Base-by-base conservation (phyloP, 2,797 vertebrate species). In the Coccyzus lansbergi region DNA sequence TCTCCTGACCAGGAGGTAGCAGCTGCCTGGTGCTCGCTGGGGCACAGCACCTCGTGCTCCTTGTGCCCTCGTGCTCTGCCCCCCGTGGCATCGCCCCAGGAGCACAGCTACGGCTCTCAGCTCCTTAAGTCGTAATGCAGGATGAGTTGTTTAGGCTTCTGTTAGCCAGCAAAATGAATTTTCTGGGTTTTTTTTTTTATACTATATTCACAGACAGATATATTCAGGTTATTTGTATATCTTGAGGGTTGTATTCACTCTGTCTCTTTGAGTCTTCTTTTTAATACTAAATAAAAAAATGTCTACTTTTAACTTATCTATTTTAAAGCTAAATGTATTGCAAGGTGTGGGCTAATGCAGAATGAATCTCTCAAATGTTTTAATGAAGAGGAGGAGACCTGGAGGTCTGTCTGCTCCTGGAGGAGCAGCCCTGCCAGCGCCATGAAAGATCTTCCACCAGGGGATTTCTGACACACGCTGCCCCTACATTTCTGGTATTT, bases 401-500 rank as follows among this genome's bases (percentile, higher is more conserved):
- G 10, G 53, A 94, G 79, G 70, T 86, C 55, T 63, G 56, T 90
- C 78, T n/a, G n/a, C 72, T 89, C 64, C n/a, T 28, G 5, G 76
- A 65, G 74, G 16, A 90, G 71, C 93, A 93, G 86, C 76, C 78
- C 64, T 0, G 31, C 48, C 44, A 93, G 65, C 0, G 1, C 1
- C 70, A 94, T 95, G 83, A 93, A 95, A 93, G 88, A 81, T 90
- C 89, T 69, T 96, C 90, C 78, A 63, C 78, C 2, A 16, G 42
- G 40, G 80, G 75, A 92, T 91, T 96, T 95, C 92, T 93, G 90
- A 94, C 88, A 94, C 86, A 71, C 11, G 33, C 90, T 93, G 91
- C 83, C 94, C 91, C 58, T 85, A 40, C 36, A 18, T 95, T 89
- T 95, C 92, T 95, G 93, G 92, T 90, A 92, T 94, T 95, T 96